Percentiles rank a stretch among this genome's conserved stretches.
Conservation (phyloP, 2,113 vertebrate genomes). For the Sterrhoptilus dennistouni region DNA sequence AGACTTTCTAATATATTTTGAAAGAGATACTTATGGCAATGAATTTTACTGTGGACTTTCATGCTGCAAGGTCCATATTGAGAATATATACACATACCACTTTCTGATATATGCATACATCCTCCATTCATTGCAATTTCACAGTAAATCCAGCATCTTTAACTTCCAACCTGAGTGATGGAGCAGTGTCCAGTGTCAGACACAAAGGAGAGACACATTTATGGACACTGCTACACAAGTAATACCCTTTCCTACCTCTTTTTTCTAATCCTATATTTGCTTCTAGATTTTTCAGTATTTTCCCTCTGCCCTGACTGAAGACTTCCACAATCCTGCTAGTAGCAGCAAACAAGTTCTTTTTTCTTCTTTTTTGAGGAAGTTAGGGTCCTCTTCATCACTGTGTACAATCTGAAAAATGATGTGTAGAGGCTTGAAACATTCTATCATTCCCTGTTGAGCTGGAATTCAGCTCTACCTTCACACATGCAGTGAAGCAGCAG, state of each 20-base stretch:
- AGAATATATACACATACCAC: background rate
- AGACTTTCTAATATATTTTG: background rate
- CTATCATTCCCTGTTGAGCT: background rate
- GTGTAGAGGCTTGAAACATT: background rate
- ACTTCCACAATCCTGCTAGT: background rate
- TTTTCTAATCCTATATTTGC: background rate
- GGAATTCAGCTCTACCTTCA: background rate
- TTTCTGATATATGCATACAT: background rate
- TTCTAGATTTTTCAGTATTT: background rate
- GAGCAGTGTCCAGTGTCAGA: background rate
- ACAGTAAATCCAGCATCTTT: background rate
- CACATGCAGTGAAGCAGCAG: background rate
- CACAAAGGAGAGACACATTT: background rate
- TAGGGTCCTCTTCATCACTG: background rate
- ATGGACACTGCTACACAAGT: background rate
- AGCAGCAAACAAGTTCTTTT: background rate
- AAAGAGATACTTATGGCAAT: background rate
- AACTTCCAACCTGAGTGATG: fast-evolving
- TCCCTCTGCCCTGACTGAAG: background rate
- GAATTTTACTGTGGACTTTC: background rate
- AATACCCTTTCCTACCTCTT: background rate
- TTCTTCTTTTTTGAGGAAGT: background rate
- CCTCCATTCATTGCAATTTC: background rate
- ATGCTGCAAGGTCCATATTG: background rate
- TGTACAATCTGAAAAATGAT: background rate